Evolutionary conservation across 30 jellyfish, hydroid and myxozoan genomes (phyloP), one percentile per base, ranked within the genome.

Genomic region (Hydra vulgaris): DNA sequence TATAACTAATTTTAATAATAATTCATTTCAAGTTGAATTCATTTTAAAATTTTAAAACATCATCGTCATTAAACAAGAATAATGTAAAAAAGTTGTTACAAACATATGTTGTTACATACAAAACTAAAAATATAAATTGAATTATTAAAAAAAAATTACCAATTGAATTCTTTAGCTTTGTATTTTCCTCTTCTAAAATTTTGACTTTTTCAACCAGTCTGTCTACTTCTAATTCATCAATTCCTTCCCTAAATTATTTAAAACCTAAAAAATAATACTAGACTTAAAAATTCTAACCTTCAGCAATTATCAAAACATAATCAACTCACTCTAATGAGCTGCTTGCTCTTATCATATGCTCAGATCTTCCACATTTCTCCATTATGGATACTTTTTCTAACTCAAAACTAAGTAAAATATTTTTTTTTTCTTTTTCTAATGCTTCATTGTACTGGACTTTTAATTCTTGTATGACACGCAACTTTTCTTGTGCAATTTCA

Each of bases 151-250:
- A 40, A 40, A 3, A 40, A n/a, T 27, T 74, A 25, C 26, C 82
- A n/a, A 27, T 53, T 40, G 79, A 20, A 27, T 26, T 25, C 25
- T 80, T 80, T 16, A 80, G n/a, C 23, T 74, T 67, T 7, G 52
- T 24, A 73, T 82, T 76, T 82, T 84, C 97, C 69, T 74, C 73
- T 85, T 89, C 94, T n/a, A 85, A 88, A n/a, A 72, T 84, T 76
- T 74, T 83, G 24, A 89, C 66, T 67, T 85, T 89, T 52, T 89
- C 95, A 24, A 77, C 72, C 19, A 89, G 79, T 75, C 74, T 82
- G 20, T 89, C 97, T 83, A 91, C 77, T 82, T 89, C 97, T 18
- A 89, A 81, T 16, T 90, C 97, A 79, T 89, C 97, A 27, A 89
- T 79, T 15, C 95, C 97, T 72, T 89, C 97, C 53, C 97, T 89